Evolutionary conservation across 2,888 invertebrate genomes (phyloP), one percentile per base, ranked within the genome.

Genomic region (Nymphalis c-album): DNA sequence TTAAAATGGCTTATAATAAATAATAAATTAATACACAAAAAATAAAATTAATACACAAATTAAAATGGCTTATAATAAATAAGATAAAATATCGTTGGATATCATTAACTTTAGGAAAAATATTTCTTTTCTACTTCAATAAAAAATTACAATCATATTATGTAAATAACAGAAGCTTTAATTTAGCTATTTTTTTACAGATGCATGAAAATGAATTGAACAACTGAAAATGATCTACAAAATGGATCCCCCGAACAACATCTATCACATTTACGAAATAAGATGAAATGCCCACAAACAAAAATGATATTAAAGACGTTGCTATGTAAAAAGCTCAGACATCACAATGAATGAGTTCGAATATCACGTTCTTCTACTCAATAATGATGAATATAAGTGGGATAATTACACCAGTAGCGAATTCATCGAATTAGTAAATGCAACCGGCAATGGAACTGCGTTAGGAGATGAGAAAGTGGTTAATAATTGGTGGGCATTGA

Each of bases 401-500:
- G 75, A 78, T 67, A 84, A 84, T 70, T 77, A 78, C 55, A 76
- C 81, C 1, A 59, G 79, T 8, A 70, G 63, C 51, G 71, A 76
- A 59, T 64, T 77, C 3, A 73, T 71, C 31, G 74, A 75, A 62
- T 66, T 74, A 5, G 60, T 71, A 7, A 84, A 85, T 75, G 78
- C 74, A 13, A 83, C 81, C 13, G 75, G 70, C 26, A 85, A 85
- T 68, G 73, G 71, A 22, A 85, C 85, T 0, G 57, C 57, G 16
- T 72, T 67, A 2, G 53, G 70, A 17, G 77, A 80, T 64, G 79
- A 78, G 8, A 77, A 74, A 47, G 77, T 75, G 22, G 82, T 89
- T 0, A 88, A 95, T 81, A 96, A 97, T 81, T 97, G 97, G 95
- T 97, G 97, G 95, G 96, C 96, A 1, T 87, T 97, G 69, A 89